phyloP scores from a whole-genome alignment of 2,113 vertebrate species.

The Plotosus lineatus region DNA sequence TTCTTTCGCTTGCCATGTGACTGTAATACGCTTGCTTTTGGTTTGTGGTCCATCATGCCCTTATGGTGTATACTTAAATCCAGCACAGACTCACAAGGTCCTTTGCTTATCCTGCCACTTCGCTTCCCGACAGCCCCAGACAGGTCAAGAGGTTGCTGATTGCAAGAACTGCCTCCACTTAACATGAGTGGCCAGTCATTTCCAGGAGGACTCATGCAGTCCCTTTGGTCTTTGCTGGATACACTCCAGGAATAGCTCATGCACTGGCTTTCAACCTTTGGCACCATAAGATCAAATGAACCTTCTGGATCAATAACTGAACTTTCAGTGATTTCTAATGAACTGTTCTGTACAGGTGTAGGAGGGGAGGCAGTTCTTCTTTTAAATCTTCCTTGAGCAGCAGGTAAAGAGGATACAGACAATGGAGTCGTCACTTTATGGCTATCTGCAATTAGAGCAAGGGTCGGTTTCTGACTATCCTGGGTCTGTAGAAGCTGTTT shows the following conservation, averaged over 20 bases:
- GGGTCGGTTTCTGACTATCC: constrained; percentile 79
- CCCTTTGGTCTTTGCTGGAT: constrained; percentile 81
- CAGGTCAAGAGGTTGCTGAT: constrained; percentile 94
- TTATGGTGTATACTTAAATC: constrained; percentile 91
- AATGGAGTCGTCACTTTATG: constrained; percentile 80
- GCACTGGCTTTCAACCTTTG: constrained; percentile 85
- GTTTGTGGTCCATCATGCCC: constrained; percentile 68
- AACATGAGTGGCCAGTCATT: constrained; percentile 77
- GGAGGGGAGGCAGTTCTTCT: constrained; percentile 92
- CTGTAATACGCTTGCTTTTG: constrained; percentile 68
- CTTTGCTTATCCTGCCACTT: constrained; percentile 69
- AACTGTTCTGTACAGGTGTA: constrained; percentile 87
- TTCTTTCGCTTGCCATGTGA: constrained; percentile 83
- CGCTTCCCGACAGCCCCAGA: constrained; percentile 83
- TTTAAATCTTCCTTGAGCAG: constrained; percentile 84
- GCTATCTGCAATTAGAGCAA: constrained; percentile 75
- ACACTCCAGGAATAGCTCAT: constrained; percentile 77
- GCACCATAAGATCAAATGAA: constrained; percentile 80
- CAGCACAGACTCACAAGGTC: constrained; percentile 82
- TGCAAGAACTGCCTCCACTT: constrained; percentile 85
- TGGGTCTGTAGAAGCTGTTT: constrained; percentile 96
- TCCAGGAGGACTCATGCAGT: constrained; percentile 72
- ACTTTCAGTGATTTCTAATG: constrained; percentile 76
- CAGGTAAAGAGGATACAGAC: constrained; percentile 72
- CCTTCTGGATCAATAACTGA: constrained; percentile 68